phyloP scores from a whole-genome alignment of 2,888 invertebrate species.

The Boloria selene region DNA sequence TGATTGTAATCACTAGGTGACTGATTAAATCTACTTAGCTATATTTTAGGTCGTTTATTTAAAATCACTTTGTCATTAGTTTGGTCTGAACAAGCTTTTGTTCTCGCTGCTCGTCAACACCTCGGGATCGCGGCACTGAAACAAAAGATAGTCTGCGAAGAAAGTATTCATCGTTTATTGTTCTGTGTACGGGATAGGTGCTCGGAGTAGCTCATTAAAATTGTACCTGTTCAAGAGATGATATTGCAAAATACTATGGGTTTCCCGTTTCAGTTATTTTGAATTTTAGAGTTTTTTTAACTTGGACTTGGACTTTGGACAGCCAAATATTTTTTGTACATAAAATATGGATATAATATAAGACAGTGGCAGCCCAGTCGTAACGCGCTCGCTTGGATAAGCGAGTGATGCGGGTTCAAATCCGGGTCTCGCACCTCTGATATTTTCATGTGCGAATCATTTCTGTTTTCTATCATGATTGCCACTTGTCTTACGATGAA shows the following conservation, averaged over 20 bases:
- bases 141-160: conserved; percentile 25
- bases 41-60: neutral
- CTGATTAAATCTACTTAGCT: conserved; percentile 15
- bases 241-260: neutral
- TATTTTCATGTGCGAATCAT: no score
- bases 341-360: no score
- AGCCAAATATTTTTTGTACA: no score
- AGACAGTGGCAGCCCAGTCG: no score
- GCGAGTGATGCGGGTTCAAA: no score
- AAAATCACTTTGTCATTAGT: conserved; percentile 7
- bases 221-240: conserved; percentile 5
- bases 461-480: no score
- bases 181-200: conserved; percentile 16
- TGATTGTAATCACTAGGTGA: neutral
- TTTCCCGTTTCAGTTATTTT: conserved; percentile 11
- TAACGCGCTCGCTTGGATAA: no score
- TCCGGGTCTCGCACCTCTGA: no score
- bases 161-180: conserved; percentile 28
- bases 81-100: conserved; percentile 21
- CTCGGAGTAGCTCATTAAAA: conserved; percentile 19
- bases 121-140: conserved; percentile 18
- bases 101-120: conserved; percentile 21
- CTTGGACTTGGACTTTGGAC: no score
- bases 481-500: no score
- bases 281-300: no score